Evolutionary conservation across 2,888 invertebrate genomes (phyloP).

Genomic region (Stratiomys singularior): DNA sequence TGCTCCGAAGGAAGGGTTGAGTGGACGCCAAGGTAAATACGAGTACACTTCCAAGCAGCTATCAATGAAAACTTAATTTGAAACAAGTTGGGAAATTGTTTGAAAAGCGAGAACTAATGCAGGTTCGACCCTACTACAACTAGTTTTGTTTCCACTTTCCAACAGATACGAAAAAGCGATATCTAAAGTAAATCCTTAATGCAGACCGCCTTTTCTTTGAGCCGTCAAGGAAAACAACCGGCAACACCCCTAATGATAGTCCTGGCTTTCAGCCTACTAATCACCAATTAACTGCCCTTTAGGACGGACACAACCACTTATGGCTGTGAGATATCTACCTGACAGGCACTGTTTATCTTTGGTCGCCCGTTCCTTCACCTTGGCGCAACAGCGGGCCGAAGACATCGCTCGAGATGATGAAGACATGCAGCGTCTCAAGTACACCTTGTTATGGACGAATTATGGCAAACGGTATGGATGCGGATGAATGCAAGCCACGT

Average conservation of each 20-base stretch:
- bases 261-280: slow-evolving; percentile 33
- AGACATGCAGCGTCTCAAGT: slow-evolving; percentile 24
- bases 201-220: too few relatives aligned
- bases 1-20: too few relatives aligned
- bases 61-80: too few relatives aligned
- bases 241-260: slow-evolving; percentile 35
- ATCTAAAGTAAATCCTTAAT: too few relatives aligned
- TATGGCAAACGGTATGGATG: background rate
- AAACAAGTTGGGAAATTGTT: too few relatives aligned
- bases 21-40: too few relatives aligned
- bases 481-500: slow-evolving; percentile 27
- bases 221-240: background rate
- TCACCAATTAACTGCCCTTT: slow-evolving; percentile 46
- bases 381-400: background rate
- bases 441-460: slow-evolving; percentile 25
- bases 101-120: too few relatives aligned
- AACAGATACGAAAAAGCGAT: too few relatives aligned
- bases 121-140: too few relatives aligned
- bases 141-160: too few relatives aligned
- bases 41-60: too few relatives aligned
- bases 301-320: slow-evolving; percentile 40
- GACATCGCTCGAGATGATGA: slow-evolving; percentile 13
- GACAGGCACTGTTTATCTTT: slow-evolving; percentile 42
- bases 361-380: slow-evolving; percentile 13
- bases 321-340: slow-evolving; percentile 34